Conservation (phyloP, 2,888 invertebrate species). For the Lasioglossum vierecki region DNA sequence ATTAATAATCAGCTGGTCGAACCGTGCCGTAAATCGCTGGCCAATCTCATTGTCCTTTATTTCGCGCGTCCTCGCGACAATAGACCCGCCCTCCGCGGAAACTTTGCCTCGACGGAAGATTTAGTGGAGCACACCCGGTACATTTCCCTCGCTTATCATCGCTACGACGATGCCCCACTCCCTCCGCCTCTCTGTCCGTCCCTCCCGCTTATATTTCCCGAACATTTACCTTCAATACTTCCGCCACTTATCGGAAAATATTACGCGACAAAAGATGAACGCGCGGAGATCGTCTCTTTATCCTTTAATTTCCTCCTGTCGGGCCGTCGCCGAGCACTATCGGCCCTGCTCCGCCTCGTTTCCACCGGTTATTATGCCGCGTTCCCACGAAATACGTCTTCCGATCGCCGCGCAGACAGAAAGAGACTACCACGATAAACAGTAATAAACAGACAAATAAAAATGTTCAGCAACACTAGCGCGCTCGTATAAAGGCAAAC, state of each 20-base stretch:
- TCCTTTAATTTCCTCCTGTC: conserved; percentile 44
- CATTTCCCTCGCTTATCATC: conserved; percentile 36
- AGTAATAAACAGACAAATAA: not conserved
- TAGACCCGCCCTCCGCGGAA: not conserved
- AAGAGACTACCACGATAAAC: not conserved
- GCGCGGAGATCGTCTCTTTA: conserved; percentile 40
- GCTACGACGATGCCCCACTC: not conserved
- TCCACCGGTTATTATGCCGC: conserved; percentile 17
- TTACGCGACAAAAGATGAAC: conserved; percentile 53
- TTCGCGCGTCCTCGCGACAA: not conserved
- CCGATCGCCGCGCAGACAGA: not conserved
- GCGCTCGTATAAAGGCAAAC: not conserved
- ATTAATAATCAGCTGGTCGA: conserved; percentile 15
- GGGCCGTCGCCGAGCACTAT: conserved; percentile 3
- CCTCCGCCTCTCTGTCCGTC: not conserved
- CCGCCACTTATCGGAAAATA: conserved; percentile 54
- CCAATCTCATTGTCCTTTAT: conserved; percentile 9
- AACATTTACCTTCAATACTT: conserved; percentile 58
- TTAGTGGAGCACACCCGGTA: conserved; percentile 9
- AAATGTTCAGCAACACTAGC: not conserved
- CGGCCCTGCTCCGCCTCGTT: conserved; percentile 21
- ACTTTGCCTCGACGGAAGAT: conserved; percentile 6
- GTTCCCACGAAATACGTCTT: conserved; percentile 7
- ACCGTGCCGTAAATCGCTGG: conserved; percentile 3
- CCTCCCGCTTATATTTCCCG: conserved; percentile 39